phyloP scores from a whole-genome alignment of 2,888 invertebrate genomes.

The Tipula vernalis region DNA sequence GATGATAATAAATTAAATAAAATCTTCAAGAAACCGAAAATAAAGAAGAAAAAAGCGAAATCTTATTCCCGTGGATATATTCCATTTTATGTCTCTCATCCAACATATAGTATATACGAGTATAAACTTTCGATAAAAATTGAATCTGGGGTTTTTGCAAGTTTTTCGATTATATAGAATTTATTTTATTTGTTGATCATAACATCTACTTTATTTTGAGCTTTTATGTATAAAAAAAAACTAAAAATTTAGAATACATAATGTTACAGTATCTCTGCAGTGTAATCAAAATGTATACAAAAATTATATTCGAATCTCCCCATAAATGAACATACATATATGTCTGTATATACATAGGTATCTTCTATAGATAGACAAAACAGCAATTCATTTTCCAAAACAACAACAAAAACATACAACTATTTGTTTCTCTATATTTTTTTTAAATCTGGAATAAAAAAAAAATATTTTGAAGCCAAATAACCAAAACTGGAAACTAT shows the following conservation, averaged over 20 bases:
- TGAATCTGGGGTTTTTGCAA: neutral
- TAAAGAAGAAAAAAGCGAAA: neutral
- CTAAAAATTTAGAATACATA: neutral
- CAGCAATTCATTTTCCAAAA: neutral
- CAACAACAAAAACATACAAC: neutral
- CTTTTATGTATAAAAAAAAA: neutral
- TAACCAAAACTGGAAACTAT: neutral
- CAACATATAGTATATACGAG: neutral
- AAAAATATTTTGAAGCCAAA: neutral
- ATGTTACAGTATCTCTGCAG: neutral
- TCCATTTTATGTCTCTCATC: neutral
- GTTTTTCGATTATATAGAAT: neutral
- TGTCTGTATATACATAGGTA: neutral
- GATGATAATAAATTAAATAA: neutral
- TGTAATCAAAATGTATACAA: neutral
- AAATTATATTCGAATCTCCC: neutral
- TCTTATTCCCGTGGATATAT: neutral
- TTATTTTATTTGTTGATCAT: neutral
- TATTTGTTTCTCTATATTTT: neutral
- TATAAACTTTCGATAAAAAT: neutral
- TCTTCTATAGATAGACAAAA: neutral
- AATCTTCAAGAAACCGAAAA: neutral
- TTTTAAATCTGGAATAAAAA: neutral
- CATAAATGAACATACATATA: neutral
- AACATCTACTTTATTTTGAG: neutral